Evolutionary conservation across 2,797 vertebrate genomes (phyloP).

Genomic region (Spizella passerina): DNA sequence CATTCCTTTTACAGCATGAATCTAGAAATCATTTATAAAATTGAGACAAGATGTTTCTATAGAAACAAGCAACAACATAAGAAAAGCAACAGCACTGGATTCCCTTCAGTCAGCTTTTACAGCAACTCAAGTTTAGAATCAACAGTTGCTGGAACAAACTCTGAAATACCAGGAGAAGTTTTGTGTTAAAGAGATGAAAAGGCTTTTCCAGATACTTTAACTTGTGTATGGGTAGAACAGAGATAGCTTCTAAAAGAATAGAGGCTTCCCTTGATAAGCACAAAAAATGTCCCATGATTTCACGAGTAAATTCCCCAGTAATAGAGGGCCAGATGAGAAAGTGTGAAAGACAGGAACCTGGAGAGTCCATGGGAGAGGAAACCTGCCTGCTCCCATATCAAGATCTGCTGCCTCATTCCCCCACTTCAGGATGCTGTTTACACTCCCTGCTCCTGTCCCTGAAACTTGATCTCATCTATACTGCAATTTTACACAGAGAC

Average conservation of each 20-base stretch:
- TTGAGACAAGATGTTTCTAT: conserved; percentile 26
- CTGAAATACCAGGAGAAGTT: background rate
- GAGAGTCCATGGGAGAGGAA: background rate
- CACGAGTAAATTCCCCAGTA: background rate
- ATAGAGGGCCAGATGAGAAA: background rate
- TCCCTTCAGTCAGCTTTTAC: background rate
- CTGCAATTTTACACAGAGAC: background rate
- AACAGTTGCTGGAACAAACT: background rate
- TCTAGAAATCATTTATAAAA: background rate
- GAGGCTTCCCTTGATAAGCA: background rate
- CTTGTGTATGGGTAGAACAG: background rate
- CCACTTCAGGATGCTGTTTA: background rate
- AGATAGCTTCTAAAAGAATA: background rate
- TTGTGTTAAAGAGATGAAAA: background rate
- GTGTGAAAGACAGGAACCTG: background rate
- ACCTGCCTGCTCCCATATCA: accelerated
- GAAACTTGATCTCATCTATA: background rate
- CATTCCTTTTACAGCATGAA: background rate
- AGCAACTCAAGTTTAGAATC: background rate
- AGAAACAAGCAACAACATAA: conserved; percentile 9
- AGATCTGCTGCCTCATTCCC: background rate
- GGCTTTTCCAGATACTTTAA: background rate
- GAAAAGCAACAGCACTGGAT: background rate
- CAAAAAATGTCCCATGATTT: background rate
- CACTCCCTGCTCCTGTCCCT: background rate